Evolutionary conservation across 1,140 invertebrate species (phyloP).

Genomic region (Camponotus vicinus): DNA sequence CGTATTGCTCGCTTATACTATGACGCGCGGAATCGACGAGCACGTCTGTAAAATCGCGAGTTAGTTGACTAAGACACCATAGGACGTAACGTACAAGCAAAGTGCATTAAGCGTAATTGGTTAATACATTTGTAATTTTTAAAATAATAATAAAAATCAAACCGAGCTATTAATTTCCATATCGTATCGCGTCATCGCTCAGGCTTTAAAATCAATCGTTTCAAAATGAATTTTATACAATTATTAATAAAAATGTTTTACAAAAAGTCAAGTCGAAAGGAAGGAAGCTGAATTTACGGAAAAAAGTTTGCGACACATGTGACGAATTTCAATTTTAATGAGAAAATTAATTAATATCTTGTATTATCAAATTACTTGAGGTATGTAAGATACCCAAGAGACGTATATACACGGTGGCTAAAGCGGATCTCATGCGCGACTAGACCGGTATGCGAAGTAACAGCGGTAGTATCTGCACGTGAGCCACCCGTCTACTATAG

Average conservation of each 20-base stretch:
- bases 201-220: too few relatives aligned
- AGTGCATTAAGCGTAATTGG: neutral
- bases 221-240: too few relatives aligned
- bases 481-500: neutral
- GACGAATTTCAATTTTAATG: neutral
- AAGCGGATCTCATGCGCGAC: neutral
- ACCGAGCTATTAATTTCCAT: neutral
- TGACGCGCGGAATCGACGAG: slow-evolving; percentile 6
- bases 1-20: neutral
- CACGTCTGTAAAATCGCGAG: slow-evolving; percentile 25
- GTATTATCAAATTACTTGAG: neutral
- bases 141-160: neutral
- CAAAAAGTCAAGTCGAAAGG: too few relatives aligned
- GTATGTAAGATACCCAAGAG: too few relatives aligned
- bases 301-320: too few relatives aligned
- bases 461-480: neutral
- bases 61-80: neutral
- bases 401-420: neutral
- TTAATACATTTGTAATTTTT: neutral
- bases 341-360: slow-evolving; percentile 7
- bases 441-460: neutral
- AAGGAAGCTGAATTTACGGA: too few relatives aligned
- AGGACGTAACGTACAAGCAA: neutral
- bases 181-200: neutral
- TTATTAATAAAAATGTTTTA: too few relatives aligned